phyloP scores from a whole-genome alignment of 2,797 vertebrate genomes.

The Cetoscarus ocellatus region DNA sequence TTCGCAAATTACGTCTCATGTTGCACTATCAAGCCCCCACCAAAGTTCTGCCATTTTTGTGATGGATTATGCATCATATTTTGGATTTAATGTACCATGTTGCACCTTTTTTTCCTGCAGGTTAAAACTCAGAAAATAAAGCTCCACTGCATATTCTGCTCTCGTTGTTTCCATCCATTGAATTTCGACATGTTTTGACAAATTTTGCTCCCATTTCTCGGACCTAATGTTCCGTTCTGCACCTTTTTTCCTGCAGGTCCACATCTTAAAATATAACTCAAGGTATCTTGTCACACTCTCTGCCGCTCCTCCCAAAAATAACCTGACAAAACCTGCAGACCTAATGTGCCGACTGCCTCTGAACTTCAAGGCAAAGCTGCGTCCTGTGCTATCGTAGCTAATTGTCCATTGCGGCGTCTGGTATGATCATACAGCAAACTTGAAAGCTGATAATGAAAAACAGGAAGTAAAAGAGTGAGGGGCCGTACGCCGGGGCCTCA shows the following conservation, averaged over 20 bases:
- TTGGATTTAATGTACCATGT: too few species aligned
- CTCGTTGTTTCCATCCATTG: too few species aligned
- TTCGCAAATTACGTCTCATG: too few species aligned
- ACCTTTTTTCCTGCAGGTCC: not conserved
- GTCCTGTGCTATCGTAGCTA: constrained; percentile 65
- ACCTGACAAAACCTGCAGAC: constrained; percentile 16
- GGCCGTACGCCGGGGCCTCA: constrained; percentile 57
- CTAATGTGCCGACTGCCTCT: constrained; percentile 55
- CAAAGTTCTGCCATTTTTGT: too few species aligned
- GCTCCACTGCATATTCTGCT: too few species aligned
- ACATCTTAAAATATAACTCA: not conserved
- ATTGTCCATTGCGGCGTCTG: constrained; percentile 60
- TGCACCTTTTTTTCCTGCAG: too few species aligned
- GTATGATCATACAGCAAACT: constrained; percentile 58
- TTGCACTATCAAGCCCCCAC: too few species aligned
- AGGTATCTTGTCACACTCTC: not conserved
- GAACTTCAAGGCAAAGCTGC: constrained; percentile 58
- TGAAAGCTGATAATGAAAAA: constrained; percentile 56
- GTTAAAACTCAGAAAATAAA: too few species aligned
- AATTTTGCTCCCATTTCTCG: not conserved
- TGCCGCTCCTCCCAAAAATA: not conserved
- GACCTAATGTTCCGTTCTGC: not conserved
- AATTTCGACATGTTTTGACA: too few species aligned
- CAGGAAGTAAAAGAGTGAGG: constrained; percentile 29
- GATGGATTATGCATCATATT: too few species aligned